These are phyloP conservation scores for Macrotrachela quadricornifera DNA, from an alignment of 1,140 invertebrate genomes.

Conservation along the genomic window DNA sequence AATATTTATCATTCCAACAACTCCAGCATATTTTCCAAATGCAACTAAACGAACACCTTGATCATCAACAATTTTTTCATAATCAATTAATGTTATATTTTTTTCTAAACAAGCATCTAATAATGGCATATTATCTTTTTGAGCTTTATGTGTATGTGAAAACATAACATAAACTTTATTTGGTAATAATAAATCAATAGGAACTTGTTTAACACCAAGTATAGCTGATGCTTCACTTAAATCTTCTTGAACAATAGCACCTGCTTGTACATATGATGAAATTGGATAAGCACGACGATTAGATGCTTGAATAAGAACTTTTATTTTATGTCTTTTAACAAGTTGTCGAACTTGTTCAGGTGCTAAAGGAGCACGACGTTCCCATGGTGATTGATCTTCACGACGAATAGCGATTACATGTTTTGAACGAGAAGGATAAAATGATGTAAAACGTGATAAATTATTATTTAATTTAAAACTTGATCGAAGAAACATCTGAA, in stretches of 20 bases:
- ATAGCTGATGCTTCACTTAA: slow-evolving; percentile 82
- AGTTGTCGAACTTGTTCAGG: slow-evolving; percentile 71
- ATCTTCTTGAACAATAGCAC: slow-evolving; percentile 80
- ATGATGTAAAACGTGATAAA: no score
- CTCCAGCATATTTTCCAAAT: slow-evolving; percentile 94
- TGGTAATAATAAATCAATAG: slow-evolving; percentile 70
- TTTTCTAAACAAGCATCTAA: slow-evolving; percentile 83
- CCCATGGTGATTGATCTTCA: slow-evolving; percentile 94
- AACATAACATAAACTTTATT: slow-evolving; percentile 96
- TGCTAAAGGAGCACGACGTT: slow-evolving; percentile 74
- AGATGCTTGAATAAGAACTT: slow-evolving; percentile 89
- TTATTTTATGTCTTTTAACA: slow-evolving; percentile 49
- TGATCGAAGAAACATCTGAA: no score
- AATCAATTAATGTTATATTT: slow-evolving; percentile 88
- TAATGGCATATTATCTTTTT: slow-evolving; percentile 89
- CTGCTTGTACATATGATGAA: slow-evolving; percentile 50
- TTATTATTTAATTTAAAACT: no score
- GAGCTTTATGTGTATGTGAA: slow-evolving; percentile 96
- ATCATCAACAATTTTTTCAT: slow-evolving; percentile 78
- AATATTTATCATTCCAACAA: slow-evolving; percentile 96
- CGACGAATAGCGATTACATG: slow-evolving; percentile 34
- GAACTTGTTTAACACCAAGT: slow-evolving; percentile 90
- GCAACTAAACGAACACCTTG: slow-evolving; percentile 74
- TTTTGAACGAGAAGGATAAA: no score
- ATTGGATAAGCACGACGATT: slow-evolving; percentile 52